Base-by-base conservation (phyloP, 2,113 vertebrate species). In the Psilopogon haemacephalus region DNA sequence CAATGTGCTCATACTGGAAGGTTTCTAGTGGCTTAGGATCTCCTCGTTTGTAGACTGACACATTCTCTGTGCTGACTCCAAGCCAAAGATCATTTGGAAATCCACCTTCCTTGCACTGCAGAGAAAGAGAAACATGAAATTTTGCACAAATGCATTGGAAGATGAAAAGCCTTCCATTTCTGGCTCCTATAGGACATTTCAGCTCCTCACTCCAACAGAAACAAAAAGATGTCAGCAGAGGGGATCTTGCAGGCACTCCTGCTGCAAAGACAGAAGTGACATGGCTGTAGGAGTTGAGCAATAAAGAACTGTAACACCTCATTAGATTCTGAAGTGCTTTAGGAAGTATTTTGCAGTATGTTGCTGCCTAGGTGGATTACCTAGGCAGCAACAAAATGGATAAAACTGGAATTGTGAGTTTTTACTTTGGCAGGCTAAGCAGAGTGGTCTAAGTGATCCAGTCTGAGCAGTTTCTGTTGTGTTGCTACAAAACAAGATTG, bases 11-110 rank as follows among this genome's bases (percentile, higher is more conserved):
- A 7, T 98, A 99, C 9, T 98, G 98, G 94, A 98, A 99, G 15
- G 98, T 98, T 96, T 99, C 98, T 86, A 99, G 96, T 6, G 98
- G 98, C 59, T 98, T 98, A 32, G 98, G 97, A 42, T 98, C 98
- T 28, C 98, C 98, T 86, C 98, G 95, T 90, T 99, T 99, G 96
- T 98, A 98, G 75, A 99, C 96, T 1, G 98, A 98, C 74, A 99
- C 98, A 3, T 98, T 98, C 92, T 98, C 98, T 52, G 98, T 98
- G 30, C 98, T 98, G 84, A 99, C 98, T 7, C 98, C 98, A 82
- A 98, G 95, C 98, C 98, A 99, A 75, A 99, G 98, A 58, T 99
- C 98, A 33, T 98, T 98, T 84, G 99, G 99, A 95, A 99, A 99
- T 33, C 99, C 99, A 6, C 99, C 99, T 77, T 99, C 99, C 94